Conservation (phyloP, 2,113 vertebrate genomes). For the Pongo pygmaeus region DNA sequence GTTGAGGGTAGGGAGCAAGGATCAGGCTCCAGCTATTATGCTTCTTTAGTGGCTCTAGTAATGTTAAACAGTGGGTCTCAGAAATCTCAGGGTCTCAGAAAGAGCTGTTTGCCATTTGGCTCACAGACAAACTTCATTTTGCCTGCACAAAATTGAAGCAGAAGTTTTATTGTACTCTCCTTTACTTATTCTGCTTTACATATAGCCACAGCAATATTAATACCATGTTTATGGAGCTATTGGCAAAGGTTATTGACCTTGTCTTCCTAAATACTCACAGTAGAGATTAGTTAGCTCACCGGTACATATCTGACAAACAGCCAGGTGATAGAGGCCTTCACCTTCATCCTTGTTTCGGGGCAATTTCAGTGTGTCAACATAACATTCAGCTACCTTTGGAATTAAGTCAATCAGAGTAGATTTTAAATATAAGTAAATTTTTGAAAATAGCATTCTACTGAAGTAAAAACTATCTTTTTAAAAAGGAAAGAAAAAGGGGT, state of each 20-base stretch:
- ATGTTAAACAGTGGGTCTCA: neutral
- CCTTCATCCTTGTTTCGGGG: neutral
- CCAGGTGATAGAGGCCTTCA: neutral
- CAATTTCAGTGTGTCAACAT: neutral
- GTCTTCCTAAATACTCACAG: slow-evolving; percentile 24
- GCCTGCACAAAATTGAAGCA: neutral
- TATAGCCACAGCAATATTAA: neutral
- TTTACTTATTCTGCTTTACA: neutral
- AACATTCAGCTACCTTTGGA: slow-evolving; percentile 11
- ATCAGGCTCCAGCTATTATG: neutral
- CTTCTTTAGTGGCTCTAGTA: neutral
- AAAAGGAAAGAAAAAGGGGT: neutral
- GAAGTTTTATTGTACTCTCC: neutral
- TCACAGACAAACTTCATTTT: neutral
- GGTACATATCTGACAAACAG: neutral
- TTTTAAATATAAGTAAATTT: neutral
- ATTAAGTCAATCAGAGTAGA: neutral
- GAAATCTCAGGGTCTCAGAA: neutral
- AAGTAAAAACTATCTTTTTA: neutral
- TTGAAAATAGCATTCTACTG: neutral
- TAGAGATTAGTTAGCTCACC: neutral
- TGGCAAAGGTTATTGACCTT: neutral
- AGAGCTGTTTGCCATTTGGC: neutral
- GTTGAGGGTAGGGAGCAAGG: neutral
- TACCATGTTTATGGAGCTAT: neutral